These are phyloP conservation scores for Phrynocephalus versicolor DNA, from an alignment of 2,113 vertebrate species.

Conservation along the genomic window DNA sequence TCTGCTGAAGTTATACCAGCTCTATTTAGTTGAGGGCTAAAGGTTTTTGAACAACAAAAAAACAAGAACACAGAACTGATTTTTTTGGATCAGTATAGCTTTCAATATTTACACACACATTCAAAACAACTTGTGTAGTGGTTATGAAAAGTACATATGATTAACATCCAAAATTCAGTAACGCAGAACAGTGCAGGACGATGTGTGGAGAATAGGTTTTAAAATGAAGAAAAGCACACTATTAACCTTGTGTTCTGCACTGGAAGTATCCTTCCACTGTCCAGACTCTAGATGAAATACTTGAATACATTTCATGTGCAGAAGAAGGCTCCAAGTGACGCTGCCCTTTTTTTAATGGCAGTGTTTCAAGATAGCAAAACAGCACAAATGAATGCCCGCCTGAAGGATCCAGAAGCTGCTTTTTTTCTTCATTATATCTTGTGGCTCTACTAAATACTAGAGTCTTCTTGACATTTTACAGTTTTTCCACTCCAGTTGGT, in stretches of 20 bases:
- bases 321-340: slow-evolving; percentile 61
- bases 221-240: slow-evolving; percentile 39
- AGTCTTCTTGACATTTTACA: neutral
- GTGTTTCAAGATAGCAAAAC: slow-evolving; percentile 33
- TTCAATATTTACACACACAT: slow-evolving; percentile 35
- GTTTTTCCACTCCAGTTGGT: slow-evolving; percentile 57
- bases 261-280: slow-evolving; percentile 68
- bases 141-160: slow-evolving; percentile 2
- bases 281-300: slow-evolving; percentile 65
- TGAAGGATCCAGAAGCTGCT: slow-evolving; percentile 51
- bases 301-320: slow-evolving; percentile 69
- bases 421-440: slow-evolving; percentile 50
- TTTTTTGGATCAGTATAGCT: slow-evolving; percentile 6
- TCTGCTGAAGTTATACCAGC: slow-evolving; percentile 40
- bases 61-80: slow-evolving; percentile 39
- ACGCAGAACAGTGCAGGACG: neutral
- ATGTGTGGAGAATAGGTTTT: neutral
- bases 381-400: slow-evolving; percentile 44
- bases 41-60: slow-evolving; percentile 42
- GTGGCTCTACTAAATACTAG: slow-evolving; percentile 38
- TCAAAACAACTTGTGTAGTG: neutral
- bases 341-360: slow-evolving; percentile 45
- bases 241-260: slow-evolving; percentile 32
- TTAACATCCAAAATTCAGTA: neutral
- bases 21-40: slow-evolving; percentile 28